Base-by-base conservation (phyloP, 2,888 invertebrate species). In the Stomorhina lunata region DNA sequence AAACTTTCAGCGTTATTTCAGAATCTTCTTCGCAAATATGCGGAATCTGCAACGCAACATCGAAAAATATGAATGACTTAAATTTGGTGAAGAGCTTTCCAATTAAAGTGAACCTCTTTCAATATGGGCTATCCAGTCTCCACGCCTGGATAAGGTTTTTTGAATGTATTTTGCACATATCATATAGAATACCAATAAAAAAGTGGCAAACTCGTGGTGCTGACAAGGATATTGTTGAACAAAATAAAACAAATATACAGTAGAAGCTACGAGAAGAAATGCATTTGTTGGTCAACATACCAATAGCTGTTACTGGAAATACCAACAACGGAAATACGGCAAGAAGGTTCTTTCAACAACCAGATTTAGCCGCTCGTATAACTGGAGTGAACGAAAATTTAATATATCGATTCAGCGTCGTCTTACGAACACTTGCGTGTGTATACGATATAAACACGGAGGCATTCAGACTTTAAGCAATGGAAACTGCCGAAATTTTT, bases 101-200 rank as follows among this genome's bases (percentile, higher is more conserved):
- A n/a, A n/a, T n/a, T n/a, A n/a, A n/a, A n/a, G n/a, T n/a, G n/a
- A n/a, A n/a, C n/a, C n/a, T n/a, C n/a, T n/a, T n/a, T n/a, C n/a
- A n/a, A n/a, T n/a, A n/a, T 50, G 50, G 25, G 50, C 25, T 50
- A 25, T 50, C 50, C 22, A 50, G 25, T 50, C 25, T 50, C 22
- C 50, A 50, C 12, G 50, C 50, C 25, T 25, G 25, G 50, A 50
- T 25, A 25, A 22, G 50, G 25, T 59, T 73, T 34, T 73, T 25
- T 17, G 27, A 75, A 27, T 75, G 61, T 72, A 37, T 61, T 45
- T 59, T 59, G 71, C 71, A 72, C 45, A 72, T 72, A 32, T 40
- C 59, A 17, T 69, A 68, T 34, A 68, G 50, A 50, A 50, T 50
- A 20, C 37, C 48, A 50, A 69, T 69, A 55, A 25, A 50, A 69